Percentiles rank a stretch among this genome's conserved stretches.
phyloP scores from a whole-genome alignment of 1,140 invertebrate genomes.

The Drosophila murphyi region DNA sequence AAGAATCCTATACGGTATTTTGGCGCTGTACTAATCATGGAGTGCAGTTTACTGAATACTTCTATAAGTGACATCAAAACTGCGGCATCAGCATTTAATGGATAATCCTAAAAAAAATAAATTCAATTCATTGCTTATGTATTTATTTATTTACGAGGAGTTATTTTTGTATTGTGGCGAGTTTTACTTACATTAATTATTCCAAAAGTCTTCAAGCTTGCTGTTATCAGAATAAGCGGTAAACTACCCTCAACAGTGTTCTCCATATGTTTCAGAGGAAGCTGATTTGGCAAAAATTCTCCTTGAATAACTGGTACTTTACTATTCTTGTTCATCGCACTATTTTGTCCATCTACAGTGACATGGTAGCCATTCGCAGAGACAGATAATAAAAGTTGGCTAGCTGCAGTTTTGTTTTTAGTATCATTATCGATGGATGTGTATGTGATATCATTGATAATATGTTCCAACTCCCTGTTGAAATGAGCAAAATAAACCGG shows the following conservation, averaged over 20 bases:
- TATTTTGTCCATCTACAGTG: constrained; percentile 89
- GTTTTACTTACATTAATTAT: constrained; percentile 91
- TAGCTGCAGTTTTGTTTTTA: constrained; percentile 87
- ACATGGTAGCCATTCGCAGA: constrained; percentile 97
- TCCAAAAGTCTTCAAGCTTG: constrained; percentile 96
- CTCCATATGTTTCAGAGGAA: constrained; percentile 86
- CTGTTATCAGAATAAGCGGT: constrained; percentile 94
- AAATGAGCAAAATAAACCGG: constrained; percentile 96
- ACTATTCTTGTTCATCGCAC: constrained; percentile 89
- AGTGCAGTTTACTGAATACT: constrained; percentile 96
- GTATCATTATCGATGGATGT: constrained; percentile 75
- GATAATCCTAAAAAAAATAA: constrained; percentile 62
- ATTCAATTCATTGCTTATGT: background rate
- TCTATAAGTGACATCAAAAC: constrained; percentile 94
- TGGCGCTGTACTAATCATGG: constrained; percentile 91
- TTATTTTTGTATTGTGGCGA: too few species aligned
- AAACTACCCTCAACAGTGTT: constrained; percentile 91
- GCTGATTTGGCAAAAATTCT: constrained; percentile 87
- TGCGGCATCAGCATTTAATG: constrained; percentile 90
- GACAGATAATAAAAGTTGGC: constrained; percentile 93
- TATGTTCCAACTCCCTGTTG: constrained; percentile 89
- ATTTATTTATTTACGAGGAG: too few species aligned
- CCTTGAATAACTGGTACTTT: constrained; percentile 94
- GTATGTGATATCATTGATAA: constrained; percentile 91
- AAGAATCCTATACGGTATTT: constrained; percentile 96